Evolutionary conservation across 2,888 invertebrate genomes (phyloP), one percentile per base, ranked within the genome.

Genomic region (Eudemis profundana): DNA sequence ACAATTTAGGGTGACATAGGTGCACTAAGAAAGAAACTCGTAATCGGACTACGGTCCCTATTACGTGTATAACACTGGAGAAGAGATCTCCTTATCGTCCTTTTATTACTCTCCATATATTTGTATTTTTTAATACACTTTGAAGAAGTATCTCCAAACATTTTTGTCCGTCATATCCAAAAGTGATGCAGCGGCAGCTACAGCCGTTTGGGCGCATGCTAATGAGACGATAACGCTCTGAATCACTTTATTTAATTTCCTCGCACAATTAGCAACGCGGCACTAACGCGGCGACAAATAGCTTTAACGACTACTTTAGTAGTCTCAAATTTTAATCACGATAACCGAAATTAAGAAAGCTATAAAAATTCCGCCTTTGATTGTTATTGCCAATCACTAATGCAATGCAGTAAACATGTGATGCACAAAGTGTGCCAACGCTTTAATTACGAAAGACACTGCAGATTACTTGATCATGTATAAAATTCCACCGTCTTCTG

Each of bases 211-310:
- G 49, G 53, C 66, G 46, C 68, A 69, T 70, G 70, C 70, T 71
- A 72, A 72, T 72, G 70, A 65, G 65, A 29, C 59, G 61, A 69
- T 70, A 70, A 67, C 57, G 19, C 42, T 56, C 36, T 38, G 54
- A 54, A 68, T 62, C 61, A 68, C 68, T 69, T 69, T 63, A 62
- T 57, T 70, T 70, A 70, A 70, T 69, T 67, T 59, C 61, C 49
- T 49, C 54, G 64, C 54, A 70, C 69, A 69, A 72, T 71, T 70
- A 71, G 68, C 67, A 46, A 66, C 67, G 66, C 61, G 53, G 67
- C 69, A 70, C 70, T 69, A 61, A 61, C 40, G 36, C 66, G 21
- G 59, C 50, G 54, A 65, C 68, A 61, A 70, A 60, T 64, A 56
- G 40, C 57, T 51, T 53, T 64, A 65, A 67, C 60, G 66, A 61